These are phyloP conservation scores for Rhinoptilus africanus DNA, from an alignment of 2,113 vertebrate species.

Conservation along the genomic window DNA sequence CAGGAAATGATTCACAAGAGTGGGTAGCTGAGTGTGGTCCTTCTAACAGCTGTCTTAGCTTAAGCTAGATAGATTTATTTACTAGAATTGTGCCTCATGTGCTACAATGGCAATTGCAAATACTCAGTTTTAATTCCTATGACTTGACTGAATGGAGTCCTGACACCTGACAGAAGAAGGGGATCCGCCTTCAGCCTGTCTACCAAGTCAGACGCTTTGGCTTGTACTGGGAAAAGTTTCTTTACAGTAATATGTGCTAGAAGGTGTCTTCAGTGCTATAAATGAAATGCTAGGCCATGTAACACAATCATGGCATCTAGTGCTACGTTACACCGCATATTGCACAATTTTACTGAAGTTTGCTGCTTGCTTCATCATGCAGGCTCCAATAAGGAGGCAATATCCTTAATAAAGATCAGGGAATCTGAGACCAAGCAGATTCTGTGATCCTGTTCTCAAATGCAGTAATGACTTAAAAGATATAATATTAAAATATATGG, in stretches of 20 bases:
- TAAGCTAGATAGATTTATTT: conserved; percentile 5
- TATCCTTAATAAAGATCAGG: neutral
- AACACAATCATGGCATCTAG: neutral
- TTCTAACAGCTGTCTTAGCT: neutral
- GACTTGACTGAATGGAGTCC: neutral
- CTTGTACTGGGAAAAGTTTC: neutral
- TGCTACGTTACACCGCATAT: neutral
- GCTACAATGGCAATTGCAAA: neutral
- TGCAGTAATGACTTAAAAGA: neutral
- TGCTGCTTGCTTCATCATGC: neutral
- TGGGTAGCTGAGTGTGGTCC: conserved; percentile 1
- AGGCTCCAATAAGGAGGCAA: neutral
- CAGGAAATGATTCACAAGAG: conserved; percentile 35
- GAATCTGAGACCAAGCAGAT: neutral
- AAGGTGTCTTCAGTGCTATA: neutral
- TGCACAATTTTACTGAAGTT: neutral
- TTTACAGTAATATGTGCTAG: neutral
- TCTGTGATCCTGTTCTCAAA: neutral
- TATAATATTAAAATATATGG: neutral
- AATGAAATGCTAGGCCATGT: neutral
- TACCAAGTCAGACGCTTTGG: neutral
- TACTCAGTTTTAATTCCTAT: neutral
- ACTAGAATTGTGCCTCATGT: neutral
- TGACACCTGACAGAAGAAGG: neutral
- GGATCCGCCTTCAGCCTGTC: neutral